phyloP scores from a whole-genome alignment of 2,797 vertebrate genomes.

The Carapus acus region DNA sequence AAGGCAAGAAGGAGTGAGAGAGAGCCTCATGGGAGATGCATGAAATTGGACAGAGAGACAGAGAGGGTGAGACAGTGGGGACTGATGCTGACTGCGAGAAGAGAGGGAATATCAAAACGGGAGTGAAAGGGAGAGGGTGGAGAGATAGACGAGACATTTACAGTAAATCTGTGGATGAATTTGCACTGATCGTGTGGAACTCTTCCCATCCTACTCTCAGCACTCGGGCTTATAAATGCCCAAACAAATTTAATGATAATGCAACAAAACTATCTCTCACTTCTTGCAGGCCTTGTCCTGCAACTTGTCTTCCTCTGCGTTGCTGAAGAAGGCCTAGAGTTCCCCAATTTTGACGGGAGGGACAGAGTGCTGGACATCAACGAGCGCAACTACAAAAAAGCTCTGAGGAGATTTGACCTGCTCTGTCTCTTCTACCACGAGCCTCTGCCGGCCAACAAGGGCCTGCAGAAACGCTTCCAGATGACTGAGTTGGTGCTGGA shows the following conservation, averaged over 20 bases:
- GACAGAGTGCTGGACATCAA: constrained; percentile 87
- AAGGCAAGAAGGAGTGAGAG: constrained; percentile 23
- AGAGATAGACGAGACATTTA: too few relatives aligned
- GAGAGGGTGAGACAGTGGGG: constrained; percentile 45
- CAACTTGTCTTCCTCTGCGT: constrained; percentile 66
- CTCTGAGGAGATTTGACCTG: constrained; percentile 86
- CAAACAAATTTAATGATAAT: constrained; percentile 31
- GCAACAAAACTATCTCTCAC: constrained; percentile 45
- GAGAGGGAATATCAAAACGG: constrained; percentile 9
- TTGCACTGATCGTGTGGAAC: constrained; percentile 14
- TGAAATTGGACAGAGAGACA: constrained; percentile 22
- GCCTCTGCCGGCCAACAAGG: constrained; percentile 79
- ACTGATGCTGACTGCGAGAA: constrained; percentile 36
- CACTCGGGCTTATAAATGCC: neutral
- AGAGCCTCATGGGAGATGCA: constrained; percentile 38
- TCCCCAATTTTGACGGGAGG: constrained; percentile 89
- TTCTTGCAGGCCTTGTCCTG: constrained; percentile 67
- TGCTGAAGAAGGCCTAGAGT: constrained; percentile 87
- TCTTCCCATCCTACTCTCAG: neutral
- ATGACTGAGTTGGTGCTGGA: constrained; percentile 91
- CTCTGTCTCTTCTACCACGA: constrained; percentile 89
- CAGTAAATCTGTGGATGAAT: constrained; percentile 17
- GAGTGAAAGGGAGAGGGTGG: constrained; percentile 9
- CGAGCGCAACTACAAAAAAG: constrained; percentile 90
- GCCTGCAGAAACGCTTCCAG: constrained; percentile 86